Base-by-base conservation (phyloP, 2,113 vertebrate genomes). In the Tapirus terrestris region DNA sequence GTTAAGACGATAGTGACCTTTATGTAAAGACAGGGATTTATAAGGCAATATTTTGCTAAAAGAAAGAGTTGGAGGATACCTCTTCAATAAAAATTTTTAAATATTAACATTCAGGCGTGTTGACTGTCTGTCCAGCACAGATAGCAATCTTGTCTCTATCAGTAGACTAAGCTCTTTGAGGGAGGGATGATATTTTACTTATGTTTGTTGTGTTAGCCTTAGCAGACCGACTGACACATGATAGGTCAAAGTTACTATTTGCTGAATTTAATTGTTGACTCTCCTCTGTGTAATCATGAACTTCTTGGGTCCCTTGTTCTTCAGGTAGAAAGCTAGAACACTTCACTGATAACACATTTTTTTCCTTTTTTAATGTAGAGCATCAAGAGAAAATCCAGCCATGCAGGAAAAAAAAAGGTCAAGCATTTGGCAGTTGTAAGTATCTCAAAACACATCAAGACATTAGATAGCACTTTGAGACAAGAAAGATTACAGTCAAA, bases 351-450 rank as follows among this genome's bases (percentile, higher is more conserved):
- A 39, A 76, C 31, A 45, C 9, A 17, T 39, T 48, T 51, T 25
- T 70, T 83, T 51, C 33, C 27, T 29, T 63, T 96, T 98, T 86
- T 97, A 48, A 68, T 98, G 4, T 97, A 99, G 99, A 93, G 99
- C 99, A 45, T 99, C 99, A 16, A 99, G 99, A 98, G 99, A 99
- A 98, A 99, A 99, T 97, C 99, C 99, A 96, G 97, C 99, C 95
- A 99, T 99, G 98, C 99, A 99, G 72, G 99, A 99, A 98, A 99
- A 99, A 99, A 99, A 99, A 98, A 99, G 99, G 95, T 99, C 99
- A 96, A 99, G 99, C 98, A 99, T 99, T 98, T 99, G 99, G 99
- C 99, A 99, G 95, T 99, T 99, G 99, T 99, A 99, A 99, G 99
- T 99, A 97, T 36, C 79, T 51, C 67, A 97, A 81, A 29, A 53